Evolutionary conservation across 64 coral and sea anemone species (phyloP).

Genomic region (Pachyseris speciosa): DNA sequence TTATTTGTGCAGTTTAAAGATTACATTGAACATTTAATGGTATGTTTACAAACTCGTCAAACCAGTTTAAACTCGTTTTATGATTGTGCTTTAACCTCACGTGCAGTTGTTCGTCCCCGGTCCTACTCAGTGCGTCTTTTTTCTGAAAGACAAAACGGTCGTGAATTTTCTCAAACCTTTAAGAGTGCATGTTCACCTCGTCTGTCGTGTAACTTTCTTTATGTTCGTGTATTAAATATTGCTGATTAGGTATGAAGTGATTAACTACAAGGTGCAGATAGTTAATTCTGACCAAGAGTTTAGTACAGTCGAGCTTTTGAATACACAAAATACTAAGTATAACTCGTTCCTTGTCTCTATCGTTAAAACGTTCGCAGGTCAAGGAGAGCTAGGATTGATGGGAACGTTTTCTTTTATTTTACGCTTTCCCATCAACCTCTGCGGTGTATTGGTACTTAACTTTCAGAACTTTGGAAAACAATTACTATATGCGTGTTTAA

Average conservation of each 20-base stretch:
- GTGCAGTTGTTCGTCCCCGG: conserved; percentile 56
- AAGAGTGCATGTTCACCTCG: neutral
- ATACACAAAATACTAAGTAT: neutral
- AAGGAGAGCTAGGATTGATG: neutral
- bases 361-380: neutral
- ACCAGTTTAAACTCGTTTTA: conserved; percentile 42
- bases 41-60: conserved; percentile 5
- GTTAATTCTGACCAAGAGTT: neutral
- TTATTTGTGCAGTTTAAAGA: neutral
- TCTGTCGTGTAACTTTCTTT: neutral
- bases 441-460: too few species aligned
- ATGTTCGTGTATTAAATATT: neutral
- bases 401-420: too few species aligned
- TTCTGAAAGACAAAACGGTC: conserved; percentile 50
- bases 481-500: too few species aligned
- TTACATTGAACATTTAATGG: neutral
- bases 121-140: conserved; percentile 39
- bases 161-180: conserved; percentile 9
- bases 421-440: too few species aligned
- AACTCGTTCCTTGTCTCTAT: neutral
- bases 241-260: neutral
- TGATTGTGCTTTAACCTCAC: conserved; percentile 46
- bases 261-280: neutral
- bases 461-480: too few species aligned
- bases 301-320: neutral